Conservation (phyloP, 2,888 invertebrate genomes). For the Endotricha flammealis region DNA sequence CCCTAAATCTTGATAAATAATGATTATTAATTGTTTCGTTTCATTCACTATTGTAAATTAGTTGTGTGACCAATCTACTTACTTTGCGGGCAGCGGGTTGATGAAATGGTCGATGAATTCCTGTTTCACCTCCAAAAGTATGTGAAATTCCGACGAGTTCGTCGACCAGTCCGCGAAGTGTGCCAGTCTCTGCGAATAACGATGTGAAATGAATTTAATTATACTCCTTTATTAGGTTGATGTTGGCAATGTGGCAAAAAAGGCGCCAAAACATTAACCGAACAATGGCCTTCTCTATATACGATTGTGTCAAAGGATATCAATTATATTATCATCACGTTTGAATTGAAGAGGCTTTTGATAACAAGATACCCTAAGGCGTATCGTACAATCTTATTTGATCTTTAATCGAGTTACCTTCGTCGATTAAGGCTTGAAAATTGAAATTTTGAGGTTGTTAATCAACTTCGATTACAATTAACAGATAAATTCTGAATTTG, state of each 20-base stretch:
- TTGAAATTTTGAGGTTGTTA: too few relatives aligned
- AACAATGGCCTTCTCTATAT: too few relatives aligned
- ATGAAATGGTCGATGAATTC: constrained; percentile 85
- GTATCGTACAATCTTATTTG: too few relatives aligned
- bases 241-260: constrained; percentile 27
- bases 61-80: constrained; percentile 42
- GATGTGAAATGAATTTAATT: constrained; percentile 40
- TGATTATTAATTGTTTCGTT: constrained; percentile 22
- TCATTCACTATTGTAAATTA: constrained; percentile 14
- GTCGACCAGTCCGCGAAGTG: constrained; percentile 88
- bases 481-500: too few relatives aligned
- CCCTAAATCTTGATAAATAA: constrained; percentile 27
- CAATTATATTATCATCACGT: too few relatives aligned
- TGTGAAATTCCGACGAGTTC: constrained; percentile 85
- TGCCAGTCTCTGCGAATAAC: constrained; percentile 76
- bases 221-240: constrained; percentile 32
- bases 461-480: too few relatives aligned
- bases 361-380: too few relatives aligned
- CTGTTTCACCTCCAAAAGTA: constrained; percentile 83
- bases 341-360: too few relatives aligned
- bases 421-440: too few relatives aligned
- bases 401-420: too few relatives aligned
- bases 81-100: constrained; percentile 75
- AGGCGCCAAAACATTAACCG: constrained; percentile 15
- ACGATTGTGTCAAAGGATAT: too few relatives aligned